Base-by-base conservation (phyloP, 2,888 invertebrate genomes). In the Pocota personata region DNA sequence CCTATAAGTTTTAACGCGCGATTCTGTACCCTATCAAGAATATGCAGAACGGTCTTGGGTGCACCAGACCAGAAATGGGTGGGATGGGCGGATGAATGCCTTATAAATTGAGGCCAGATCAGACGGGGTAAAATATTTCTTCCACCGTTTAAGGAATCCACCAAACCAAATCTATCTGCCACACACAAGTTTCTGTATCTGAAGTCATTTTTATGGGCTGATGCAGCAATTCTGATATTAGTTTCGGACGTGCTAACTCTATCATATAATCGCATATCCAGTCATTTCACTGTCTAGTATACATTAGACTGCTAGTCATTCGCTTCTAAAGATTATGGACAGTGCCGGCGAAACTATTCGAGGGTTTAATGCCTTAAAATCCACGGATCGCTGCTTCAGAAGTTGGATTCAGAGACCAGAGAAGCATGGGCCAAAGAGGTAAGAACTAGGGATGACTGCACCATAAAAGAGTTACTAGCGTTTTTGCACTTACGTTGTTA, bases 391-490 rank as follows among this genome's bases (percentile, higher is more conserved):
- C 14, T 60, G 14, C 35, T 72, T 2, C 37, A 60, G n/a, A 72
- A 48, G 19, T n/a, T 72, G 4, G 50, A 58, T 10, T 24, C 21
- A 2, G 48, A 48, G 1, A 58, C 48, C 5, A 27, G 10, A 12
- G 19, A 48, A 24, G 60, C 58, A 10, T 60, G 50, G 37, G 35
- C 58, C 4, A 50, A 73, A 52, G n/a, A 62, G 4, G 32, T 55
- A 10, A 10, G 55, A 16, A 0, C n/a, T 21, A 52, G 55, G 3
- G 62, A 52, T 27, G 27, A 75, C 8, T 46, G n/a, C 8, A 75
- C 30, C 1, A 14, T 52, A 8, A 62, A 62, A 4, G n/a, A 52
- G 19, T n/a, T 60, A 10, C 3, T 50, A 4, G 3, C 12, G 14
- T 43, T 27, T 27, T 55, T 30, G 7, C 1, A 21, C 19, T 5